Evolutionary conservation across 1,140 invertebrate species (phyloP).

Genomic region (Heliconius congener): DNA sequence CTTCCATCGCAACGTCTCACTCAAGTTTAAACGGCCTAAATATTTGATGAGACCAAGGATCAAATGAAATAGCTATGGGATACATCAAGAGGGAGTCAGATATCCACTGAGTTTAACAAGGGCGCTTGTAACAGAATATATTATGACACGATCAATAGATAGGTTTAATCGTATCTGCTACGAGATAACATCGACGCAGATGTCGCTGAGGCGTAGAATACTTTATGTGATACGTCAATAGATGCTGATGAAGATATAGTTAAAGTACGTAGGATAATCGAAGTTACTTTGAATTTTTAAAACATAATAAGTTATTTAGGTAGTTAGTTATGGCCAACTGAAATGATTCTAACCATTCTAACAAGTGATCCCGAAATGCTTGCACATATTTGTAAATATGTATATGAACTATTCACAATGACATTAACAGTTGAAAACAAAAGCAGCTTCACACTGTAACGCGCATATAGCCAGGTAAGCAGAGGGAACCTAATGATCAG

Average conservation of each 20-base stretch:
- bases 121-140: conserved; percentile 73
- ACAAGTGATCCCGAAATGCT: too few relatives aligned
- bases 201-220: conserved; percentile 33
- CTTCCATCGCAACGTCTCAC: conserved; percentile 56
- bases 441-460: too few relatives aligned
- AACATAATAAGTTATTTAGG: neutral
- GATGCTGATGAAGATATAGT: conserved; percentile 12
- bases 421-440: too few relatives aligned
- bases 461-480: too few relatives aligned
- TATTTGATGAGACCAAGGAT: conserved; percentile 78
- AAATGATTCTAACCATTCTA: too few relatives aligned
- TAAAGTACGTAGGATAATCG: neutral
- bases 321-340: neutral
- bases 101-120: conserved; percentile 70
- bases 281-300: neutral
- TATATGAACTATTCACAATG: too few relatives aligned
- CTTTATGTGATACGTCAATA: conserved; percentile 31
- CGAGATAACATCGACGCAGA: conserved; percentile 36
- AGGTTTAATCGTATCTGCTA: conserved; percentile 46
- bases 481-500: too few relatives aligned
- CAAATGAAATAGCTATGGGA: conserved; percentile 76
- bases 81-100: conserved; percentile 66
- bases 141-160: conserved; percentile 70
- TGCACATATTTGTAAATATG: too few relatives aligned
- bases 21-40: conserved; percentile 76